Evolutionary conservation across 37 sponge, comb jelly and placozoan genomes (phyloP), one percentile per base, ranked within the genome.

Genomic region (Oopsacas minuta): DNA sequence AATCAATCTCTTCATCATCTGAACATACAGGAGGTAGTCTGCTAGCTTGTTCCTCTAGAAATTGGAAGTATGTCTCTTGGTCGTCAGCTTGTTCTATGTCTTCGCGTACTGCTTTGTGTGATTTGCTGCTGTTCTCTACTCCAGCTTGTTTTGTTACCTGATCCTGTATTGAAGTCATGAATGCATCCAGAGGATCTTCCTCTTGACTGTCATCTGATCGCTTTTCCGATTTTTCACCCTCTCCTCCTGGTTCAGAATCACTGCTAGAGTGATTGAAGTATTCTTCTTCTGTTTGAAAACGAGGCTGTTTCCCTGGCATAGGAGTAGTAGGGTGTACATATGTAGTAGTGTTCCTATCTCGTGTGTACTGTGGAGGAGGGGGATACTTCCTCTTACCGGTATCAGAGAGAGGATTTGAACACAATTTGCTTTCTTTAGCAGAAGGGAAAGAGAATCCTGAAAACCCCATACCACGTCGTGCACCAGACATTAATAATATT

Each of bases 51-150:
- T 46, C 83, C 23, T 35, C 25, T n/a, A 35, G 5, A n/a, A 39
- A 30, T 0, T 3, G 23, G 86, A 39, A 36, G 36, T 38, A 69
- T 15, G 7, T 85, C 51, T 92, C 95, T 84, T 96, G 98, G 36
- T 97, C 98, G 88, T 97, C 98, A 37, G 94, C 98, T 35, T 87
- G 90, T 42, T 97, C 98, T 25, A 97, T 94, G 85, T 97, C 98
- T 46, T 88, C 86, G 22, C 98, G 37, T 0, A 90, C 82, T 0
- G 86, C 91, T 82, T 92, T 94, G 36, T 34, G 32, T 1, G 82
- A n/a, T 36, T 82, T 32, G 38, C 75, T 35, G 46, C 49, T 86
- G 84, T 17, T 25, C 1, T 38, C 36, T 20, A 51, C 38, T 52
- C 52, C 42, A 35, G 85, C 88, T 32, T 87, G 84, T 38, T 84